A percentile compares a stretch with the other conserved stretches of the same genome.
phyloP scores from a whole-genome alignment of 2,113 vertebrate species.

The Oreochromis aureus region DNA sequence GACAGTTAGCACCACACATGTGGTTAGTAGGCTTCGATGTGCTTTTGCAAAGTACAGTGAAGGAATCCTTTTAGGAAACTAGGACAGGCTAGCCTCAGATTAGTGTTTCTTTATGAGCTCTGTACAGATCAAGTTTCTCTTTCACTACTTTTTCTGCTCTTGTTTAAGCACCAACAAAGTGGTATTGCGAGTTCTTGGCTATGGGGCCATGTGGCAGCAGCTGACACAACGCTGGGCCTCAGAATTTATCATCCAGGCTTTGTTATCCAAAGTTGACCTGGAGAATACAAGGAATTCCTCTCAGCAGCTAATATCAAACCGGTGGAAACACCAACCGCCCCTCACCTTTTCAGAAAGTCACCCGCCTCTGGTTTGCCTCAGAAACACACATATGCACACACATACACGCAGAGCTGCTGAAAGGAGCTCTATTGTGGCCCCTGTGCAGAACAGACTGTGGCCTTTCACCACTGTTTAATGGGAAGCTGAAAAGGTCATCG shows the following conservation, averaged over 20 bases:
- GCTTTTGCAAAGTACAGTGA: slow-evolving; percentile 8
- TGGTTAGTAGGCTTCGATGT: neutral
- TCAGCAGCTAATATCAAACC: neutral
- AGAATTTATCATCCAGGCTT: neutral
- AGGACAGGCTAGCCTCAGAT: neutral
- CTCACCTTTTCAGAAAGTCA: slow-evolving; percentile 41
- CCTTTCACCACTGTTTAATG: slow-evolving; percentile 56
- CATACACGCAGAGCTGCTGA: slow-evolving; percentile 28
- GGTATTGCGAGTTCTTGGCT: neutral
- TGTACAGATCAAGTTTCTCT: neutral
- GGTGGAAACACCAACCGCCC: slow-evolving; percentile 23
- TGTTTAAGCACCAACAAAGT: neutral
- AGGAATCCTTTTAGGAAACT: neutral
- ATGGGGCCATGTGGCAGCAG: neutral
- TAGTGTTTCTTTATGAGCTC: neutral
- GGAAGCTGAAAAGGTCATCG: slow-evolving; percentile 48
- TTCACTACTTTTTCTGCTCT: neutral
- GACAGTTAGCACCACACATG: neutral
- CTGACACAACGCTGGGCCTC: neutral
- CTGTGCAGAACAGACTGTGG: slow-evolving; percentile 46
- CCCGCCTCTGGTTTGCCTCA: slow-evolving; percentile 41
- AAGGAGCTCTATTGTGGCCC: slow-evolving; percentile 63
- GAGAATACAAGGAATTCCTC: neutral
- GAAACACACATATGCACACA: neutral
- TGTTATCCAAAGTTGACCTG: neutral